Evolutionary conservation across 2,888 invertebrate genomes (phyloP).

Genomic region (Eupithecia vulgata): DNA sequence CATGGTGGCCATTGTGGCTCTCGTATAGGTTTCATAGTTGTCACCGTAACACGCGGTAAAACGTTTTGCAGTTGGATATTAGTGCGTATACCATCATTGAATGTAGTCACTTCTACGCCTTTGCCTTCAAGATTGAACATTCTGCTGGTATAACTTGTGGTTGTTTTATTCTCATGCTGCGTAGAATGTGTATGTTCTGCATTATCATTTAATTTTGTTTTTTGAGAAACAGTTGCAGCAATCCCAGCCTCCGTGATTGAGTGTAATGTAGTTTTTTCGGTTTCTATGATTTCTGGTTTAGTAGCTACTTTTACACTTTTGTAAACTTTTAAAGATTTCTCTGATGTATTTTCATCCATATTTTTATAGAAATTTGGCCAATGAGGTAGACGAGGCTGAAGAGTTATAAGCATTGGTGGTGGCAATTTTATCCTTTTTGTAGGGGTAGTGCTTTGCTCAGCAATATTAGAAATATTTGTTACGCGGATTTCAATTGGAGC

Average conservation of each 20-base stretch:
- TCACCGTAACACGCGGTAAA: background rate
- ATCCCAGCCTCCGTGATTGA: background rate
- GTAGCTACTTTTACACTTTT: background rate
- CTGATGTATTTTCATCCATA: background rate
- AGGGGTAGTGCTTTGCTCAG: background rate
- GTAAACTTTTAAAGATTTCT: background rate
- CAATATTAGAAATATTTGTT: background rate
- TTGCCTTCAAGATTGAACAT: background rate
- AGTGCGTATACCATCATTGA: background rate
- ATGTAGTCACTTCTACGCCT: background rate
- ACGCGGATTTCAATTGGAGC: background rate
- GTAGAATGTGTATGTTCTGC: background rate
- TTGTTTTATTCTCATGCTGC: background rate
- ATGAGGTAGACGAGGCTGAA: background rate
- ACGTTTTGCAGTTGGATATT: background rate
- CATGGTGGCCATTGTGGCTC: slow-evolving; percentile 8
- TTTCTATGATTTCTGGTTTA: background rate
- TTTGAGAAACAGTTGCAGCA: background rate
- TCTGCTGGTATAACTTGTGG: background rate
- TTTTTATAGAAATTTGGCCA: slow-evolving; percentile 1
- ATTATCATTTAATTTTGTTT: background rate
- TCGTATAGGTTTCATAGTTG: background rate
- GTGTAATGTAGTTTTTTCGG: background rate
- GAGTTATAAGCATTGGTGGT: background rate
- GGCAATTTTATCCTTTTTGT: background rate